Evolutionary conservation across 2,113 vertebrate genomes (phyloP), one percentile per base, ranked within the genome.

Genomic region (Nycticryphes semicollaris): DNA sequence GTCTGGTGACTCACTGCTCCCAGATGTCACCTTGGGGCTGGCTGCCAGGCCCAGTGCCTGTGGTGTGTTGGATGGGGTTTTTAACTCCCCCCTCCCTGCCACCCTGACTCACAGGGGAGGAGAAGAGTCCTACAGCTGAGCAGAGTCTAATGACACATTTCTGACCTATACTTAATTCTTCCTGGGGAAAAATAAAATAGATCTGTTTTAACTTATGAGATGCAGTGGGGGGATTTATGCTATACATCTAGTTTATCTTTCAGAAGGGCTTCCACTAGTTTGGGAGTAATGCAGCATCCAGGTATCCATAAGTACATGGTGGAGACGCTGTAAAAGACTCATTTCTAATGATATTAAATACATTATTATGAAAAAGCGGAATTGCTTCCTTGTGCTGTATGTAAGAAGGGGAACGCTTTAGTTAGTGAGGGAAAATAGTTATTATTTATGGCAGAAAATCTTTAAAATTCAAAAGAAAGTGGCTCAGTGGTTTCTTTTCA

Each of bases 11-110:
- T 17, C 4, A n/a, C 87, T 59, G 72, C 59, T 66, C 84, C 63
- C 88, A 74, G 12, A 21, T 74, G 90, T 33, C 74, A 6, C n/a
- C 10, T 1, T 0, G 56, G 50, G 50, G 62, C 64, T 84, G 54
- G 3, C 1, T 45, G 90, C 81, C 77, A 81, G 25, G 14, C 6
- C 5, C 3, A 23, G 33, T 22, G 84, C 14, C 84, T 80, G 48
- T 0, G 3, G 50, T 35, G 31, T 73, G 3, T 6, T 43, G 45
- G 6, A 10, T 59, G 39, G 30, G 25, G 0, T 5, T 39, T 47
- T n/a, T n/a, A n/a, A n/a, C n/a, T n/a, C n/a, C 14, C 15, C 30
- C 5, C 33, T 21, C 3, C 14, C 12, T 39, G 9, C 39, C 11
- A 4, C 8, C 18, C 39, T 2, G 3, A 28, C 45, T 66, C 62